phyloP scores from a whole-genome alignment of 2,888 invertebrate species.

The Chamaedrilus cognettii region DNA sequence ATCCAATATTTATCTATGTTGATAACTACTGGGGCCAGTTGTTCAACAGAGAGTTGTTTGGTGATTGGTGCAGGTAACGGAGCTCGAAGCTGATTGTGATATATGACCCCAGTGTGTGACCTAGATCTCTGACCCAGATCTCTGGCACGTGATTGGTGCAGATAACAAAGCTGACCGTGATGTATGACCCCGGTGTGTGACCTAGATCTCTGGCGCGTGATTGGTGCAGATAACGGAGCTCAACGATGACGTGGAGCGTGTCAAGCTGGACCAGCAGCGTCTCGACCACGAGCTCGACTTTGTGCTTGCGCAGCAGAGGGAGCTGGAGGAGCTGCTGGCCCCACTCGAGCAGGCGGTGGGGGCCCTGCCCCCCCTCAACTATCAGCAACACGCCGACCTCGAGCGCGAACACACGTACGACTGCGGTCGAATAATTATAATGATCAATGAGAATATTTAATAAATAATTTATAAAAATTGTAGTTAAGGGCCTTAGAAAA shows the following conservation, averaged over 20 bases:
- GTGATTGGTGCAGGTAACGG: too few species aligned
- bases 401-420: conserved; percentile 83
- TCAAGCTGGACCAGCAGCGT: conserved; percentile 85
- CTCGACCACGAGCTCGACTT: conserved; percentile 93
- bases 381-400: conserved; percentile 69
- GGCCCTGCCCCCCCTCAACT: conserved; percentile 52
- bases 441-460: not conserved
- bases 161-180: too few species aligned
- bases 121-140: too few species aligned
- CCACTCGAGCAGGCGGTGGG: conserved; percentile 76
- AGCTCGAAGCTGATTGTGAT: too few species aligned
- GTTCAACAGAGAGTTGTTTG: too few species aligned
- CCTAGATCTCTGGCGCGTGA: too few species aligned
- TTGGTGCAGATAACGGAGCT: conserved; percentile 84
- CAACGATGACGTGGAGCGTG: conserved; percentile 83
- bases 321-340: conserved; percentile 81
- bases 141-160: too few species aligned
- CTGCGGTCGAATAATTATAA: too few species aligned
- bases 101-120: too few species aligned
- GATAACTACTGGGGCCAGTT: too few species aligned
- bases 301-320: conserved; percentile 87
- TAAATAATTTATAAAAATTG: not conserved
- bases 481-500: not conserved
- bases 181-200: too few species aligned
- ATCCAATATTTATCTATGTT: too few species aligned